Conservation (phyloP, 2,113 vertebrate species). For the Tetrax tetrax region DNA sequence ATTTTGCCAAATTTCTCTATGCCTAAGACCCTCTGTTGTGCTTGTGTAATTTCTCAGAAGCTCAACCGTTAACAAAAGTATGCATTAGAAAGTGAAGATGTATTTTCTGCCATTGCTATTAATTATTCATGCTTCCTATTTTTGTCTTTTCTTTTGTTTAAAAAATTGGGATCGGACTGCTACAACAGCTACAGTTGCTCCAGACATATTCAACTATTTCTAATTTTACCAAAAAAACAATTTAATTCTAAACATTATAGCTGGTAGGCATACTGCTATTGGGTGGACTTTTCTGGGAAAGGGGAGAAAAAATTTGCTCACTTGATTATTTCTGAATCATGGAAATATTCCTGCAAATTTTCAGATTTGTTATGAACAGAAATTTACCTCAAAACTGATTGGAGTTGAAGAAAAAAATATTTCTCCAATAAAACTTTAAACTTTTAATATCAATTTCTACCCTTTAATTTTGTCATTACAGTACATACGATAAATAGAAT, state of each 20-base stretch:
- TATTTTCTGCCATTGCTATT: neutral
- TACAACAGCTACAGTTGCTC: neutral
- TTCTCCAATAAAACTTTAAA: neutral
- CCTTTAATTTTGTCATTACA: neutral
- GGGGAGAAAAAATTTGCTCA: neutral
- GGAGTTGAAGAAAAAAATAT: neutral
- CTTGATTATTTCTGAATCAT: neutral
- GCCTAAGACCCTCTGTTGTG: neutral
- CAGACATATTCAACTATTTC: neutral
- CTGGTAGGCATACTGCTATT: neutral
- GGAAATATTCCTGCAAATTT: neutral
- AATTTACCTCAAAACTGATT: neutral
- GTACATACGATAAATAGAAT: neutral
- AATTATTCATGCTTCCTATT: neutral
- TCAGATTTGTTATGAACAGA: neutral
- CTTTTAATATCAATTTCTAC: neutral
- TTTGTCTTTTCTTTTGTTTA: neutral
- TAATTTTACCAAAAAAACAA: neutral
- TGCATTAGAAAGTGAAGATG: neutral
- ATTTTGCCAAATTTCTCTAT: neutral
- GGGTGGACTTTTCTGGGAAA: neutral
- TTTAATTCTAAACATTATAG: neutral
- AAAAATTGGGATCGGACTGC: neutral
- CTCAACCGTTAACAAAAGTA: neutral
- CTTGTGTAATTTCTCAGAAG: constrained; percentile 6